A percentile compares a stretch with the other conserved stretches of the same genome.
Conservation (phyloP, 2,888 invertebrate genomes). For the Neoitamus cyanurus region DNA sequence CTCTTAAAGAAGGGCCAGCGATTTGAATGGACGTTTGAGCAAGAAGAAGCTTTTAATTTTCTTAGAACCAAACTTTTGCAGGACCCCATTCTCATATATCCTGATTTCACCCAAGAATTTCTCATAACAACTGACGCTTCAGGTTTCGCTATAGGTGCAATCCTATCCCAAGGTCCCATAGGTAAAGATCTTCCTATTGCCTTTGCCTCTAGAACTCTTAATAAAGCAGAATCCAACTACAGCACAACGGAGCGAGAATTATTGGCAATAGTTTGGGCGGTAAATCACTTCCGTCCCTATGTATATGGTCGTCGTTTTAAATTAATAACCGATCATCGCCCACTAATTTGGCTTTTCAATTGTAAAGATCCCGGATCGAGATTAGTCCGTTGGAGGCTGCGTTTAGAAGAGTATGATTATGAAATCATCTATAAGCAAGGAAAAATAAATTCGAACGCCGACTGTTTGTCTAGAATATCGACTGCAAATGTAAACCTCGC, state of each 20-base stretch:
- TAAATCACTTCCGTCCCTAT: conserved; percentile 56
- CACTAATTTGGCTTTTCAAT: conserved; percentile 54
- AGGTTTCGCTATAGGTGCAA: background rate
- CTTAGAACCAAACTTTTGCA: background rate
- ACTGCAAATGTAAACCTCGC: background rate
- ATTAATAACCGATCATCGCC: conserved; percentile 57
- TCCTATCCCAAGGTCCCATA: background rate
- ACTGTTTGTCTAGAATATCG: too few relatives aligned
- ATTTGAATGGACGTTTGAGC: conserved; percentile 30
- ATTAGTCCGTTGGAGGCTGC: conserved; percentile 56
- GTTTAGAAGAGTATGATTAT: conserved; percentile 57
- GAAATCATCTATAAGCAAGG: conserved; percentile 55
- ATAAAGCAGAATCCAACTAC: conserved; percentile 53
- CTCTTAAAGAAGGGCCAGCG: background rate
- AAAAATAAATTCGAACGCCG: conserved; percentile 56
- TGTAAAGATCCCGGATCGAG: conserved; percentile 54
- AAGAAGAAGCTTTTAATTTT: conserved; percentile 20
- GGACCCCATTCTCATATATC: background rate
- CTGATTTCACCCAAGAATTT: background rate
- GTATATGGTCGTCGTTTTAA: conserved; percentile 57
- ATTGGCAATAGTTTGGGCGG: conserved; percentile 54
- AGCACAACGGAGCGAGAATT: conserved; percentile 55
- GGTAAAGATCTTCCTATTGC: conserved; percentile 51
- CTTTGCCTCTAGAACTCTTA: conserved; percentile 55
- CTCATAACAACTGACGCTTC: background rate